Conservation (phyloP, 2,113 vertebrate genomes). For the Gorsachius goisagi region DNA sequence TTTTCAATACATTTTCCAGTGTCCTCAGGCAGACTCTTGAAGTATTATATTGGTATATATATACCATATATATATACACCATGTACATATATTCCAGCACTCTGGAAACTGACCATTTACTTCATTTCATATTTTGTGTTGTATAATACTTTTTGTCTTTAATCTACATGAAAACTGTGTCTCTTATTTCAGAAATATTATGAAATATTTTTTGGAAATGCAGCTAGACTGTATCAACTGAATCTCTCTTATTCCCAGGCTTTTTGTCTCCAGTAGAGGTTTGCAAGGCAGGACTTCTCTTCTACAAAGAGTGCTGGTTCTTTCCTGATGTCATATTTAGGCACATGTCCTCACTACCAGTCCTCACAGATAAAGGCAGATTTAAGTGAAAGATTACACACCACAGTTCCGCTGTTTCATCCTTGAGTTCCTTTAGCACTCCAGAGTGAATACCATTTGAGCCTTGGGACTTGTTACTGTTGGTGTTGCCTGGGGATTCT, state of each 20-base stretch:
- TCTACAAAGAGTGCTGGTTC: neutral
- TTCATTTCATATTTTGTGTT: neutral
- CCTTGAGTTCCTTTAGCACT: neutral
- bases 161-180: neutral
- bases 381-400: neutral
- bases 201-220: neutral
- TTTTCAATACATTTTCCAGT: neutral
- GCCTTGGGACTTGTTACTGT: neutral
- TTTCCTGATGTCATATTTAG: neutral
- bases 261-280: neutral
- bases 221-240: neutral
- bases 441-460: neutral
- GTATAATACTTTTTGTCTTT: neutral
- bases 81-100: neutral
- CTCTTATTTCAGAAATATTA: neutral
- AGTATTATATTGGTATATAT: neutral
- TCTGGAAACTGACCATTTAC: neutral
- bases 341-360: neutral
- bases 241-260: neutral
- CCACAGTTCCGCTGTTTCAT: neutral
- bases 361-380: neutral
- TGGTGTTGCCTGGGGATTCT: neutral
- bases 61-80: too few relatives aligned
- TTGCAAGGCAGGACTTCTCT: neutral
- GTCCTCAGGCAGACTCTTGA: neutral